Conservation (phyloP, 2,888 invertebrate species). For the Heterodera filipjevi region DNA sequence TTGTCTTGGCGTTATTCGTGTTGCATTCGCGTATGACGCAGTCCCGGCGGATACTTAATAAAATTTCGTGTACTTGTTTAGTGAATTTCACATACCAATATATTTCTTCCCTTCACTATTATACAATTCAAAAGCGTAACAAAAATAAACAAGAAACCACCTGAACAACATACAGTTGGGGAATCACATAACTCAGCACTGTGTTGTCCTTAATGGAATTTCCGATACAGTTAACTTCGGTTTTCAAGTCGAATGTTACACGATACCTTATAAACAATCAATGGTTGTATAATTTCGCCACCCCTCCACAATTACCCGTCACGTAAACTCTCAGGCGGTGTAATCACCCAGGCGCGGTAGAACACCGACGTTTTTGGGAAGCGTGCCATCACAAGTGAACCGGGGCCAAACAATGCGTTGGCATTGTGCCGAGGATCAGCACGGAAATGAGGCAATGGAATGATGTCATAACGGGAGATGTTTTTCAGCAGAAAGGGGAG, state of each 20-base stretch:
- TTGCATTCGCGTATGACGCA: background rate
- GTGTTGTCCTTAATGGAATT: background rate
- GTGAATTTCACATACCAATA: no score
- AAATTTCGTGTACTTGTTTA: background rate
- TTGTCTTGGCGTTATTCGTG: background rate
- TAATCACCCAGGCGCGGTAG: background rate
- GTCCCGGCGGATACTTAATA: background rate
- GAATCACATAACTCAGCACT: background rate
- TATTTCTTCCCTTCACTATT: background rate
- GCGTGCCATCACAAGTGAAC: slow-evolving; percentile 3
- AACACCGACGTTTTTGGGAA: slow-evolving; percentile 12
- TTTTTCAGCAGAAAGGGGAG: background rate
- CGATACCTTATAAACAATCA: background rate
- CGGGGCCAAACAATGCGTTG: slow-evolving; percentile 12
- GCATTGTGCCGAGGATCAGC: slow-evolving; percentile 7
- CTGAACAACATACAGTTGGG: slow-evolving; percentile 10
- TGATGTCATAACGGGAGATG: background rate
- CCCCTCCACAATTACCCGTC: background rate
- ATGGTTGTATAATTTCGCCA: background rate
- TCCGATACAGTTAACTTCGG: background rate
- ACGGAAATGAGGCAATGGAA: background rate
- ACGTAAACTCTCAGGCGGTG: background rate
- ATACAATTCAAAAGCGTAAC: background rate
- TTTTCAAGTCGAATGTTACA: background rate
- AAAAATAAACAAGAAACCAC: background rate